Evolutionary conservation across 2,113 vertebrate genomes (phyloP).

Genomic region (Antigone vipio): DNA sequence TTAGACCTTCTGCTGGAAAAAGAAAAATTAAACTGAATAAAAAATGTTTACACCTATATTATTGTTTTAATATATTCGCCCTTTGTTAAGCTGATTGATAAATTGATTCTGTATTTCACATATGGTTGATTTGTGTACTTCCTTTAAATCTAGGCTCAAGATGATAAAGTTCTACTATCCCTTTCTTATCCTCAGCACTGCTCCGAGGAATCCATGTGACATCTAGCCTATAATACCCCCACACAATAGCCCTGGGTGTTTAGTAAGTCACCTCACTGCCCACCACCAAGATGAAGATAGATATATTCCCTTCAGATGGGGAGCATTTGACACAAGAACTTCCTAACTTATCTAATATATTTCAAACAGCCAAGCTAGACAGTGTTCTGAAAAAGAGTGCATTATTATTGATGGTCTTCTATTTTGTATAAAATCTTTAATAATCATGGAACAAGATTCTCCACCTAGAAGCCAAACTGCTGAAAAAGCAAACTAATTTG

Average conservation of each 20-base stretch:
- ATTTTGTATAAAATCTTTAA: not conserved
- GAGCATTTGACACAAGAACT: not conserved
- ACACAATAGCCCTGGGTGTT: not conserved
- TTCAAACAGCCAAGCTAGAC: not conserved
- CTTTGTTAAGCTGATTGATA: not conserved
- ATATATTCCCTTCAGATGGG: not conserved
- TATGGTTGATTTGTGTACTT: accelerated
- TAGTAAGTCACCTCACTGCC: not conserved
- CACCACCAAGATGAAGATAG: not conserved
- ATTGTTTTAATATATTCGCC: not conserved
- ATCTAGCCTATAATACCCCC: not conserved
- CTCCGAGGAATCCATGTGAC: not conserved
- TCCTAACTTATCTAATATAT: not conserved
- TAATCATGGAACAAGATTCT: not conserved
- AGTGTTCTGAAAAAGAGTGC: not conserved
- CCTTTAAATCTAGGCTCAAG: not conserved
- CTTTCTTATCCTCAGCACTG: not conserved
- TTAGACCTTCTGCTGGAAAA: not conserved
- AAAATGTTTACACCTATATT: not conserved
- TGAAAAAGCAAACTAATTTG: not conserved
- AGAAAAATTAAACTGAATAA: not conserved
- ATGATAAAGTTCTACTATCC: not conserved
- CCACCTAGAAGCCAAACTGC: not conserved
- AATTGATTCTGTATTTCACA: not conserved
- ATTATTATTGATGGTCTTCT: not conserved